Base-by-base conservation (phyloP, 2,888 invertebrate genomes). In the Folsomia candida region DNA sequence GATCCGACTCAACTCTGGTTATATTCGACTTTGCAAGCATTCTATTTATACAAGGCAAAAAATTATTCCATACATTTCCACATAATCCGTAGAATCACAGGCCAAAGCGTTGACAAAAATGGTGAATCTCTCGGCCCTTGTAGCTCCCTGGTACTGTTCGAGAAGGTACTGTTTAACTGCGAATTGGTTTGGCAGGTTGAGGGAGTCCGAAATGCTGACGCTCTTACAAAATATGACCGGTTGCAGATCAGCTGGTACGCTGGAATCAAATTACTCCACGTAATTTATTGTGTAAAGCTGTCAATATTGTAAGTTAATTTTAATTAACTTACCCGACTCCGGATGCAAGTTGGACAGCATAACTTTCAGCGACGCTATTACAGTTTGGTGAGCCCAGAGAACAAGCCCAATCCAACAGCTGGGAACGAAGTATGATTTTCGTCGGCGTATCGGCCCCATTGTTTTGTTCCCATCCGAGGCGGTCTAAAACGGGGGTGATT, bases 361-460 rank as follows among this genome's bases (percentile, higher is more conserved):
- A 47, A 18, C 47, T 9, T 18, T 9, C 47, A 20, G 71, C 59
- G 11, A 27, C 24, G 14, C 18, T 24, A 28, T 22, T 11, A 22
- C 74, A 74, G 4, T 67, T n/a, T 27, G 61, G 25, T 37, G 59
- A 26, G 18, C 60, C 72, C 22, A 75, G n/a, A 9, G 61, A 24
- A 59, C 75, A 75, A 47, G 68, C 70, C 75, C 75, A 75, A 51
- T 75, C 75, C 51, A 75, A 20, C 3, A 75, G 29, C 37, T 68
- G 51, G 1, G 66, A 18, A n/a, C 72, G 61, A 51, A 75, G 64
- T 28, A 74, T 67, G 4, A 57, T 51, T 9, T 27, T 68, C 11
- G 58, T 51, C 26, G 68, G 68, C 14, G 51, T 26, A 11, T 71
- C 74, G n/a, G 24, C 25, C 18, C 47, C 47, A 9, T 18, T 28